phyloP scores from a whole-genome alignment of 2,113 vertebrate species.

The Silurus asotus region DNA sequence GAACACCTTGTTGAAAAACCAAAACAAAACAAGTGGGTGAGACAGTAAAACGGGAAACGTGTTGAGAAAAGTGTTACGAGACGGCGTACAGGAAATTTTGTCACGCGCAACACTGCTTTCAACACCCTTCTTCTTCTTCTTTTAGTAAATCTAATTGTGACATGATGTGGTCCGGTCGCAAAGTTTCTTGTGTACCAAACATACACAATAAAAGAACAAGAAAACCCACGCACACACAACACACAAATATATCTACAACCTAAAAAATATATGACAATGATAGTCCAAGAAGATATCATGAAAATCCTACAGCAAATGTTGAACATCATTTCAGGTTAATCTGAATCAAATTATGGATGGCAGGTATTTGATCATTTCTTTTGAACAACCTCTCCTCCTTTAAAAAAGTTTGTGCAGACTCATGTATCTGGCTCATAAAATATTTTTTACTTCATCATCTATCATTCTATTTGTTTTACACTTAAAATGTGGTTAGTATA shows the following conservation, averaged over 20 bases:
- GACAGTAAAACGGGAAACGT: not conserved
- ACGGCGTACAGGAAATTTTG: conserved; percentile 41
- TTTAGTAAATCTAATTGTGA: conserved; percentile 25
- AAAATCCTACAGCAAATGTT: no score
- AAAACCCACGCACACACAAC: conserved; percentile 27
- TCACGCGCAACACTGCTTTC: conserved; percentile 14
- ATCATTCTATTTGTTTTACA: not conserved
- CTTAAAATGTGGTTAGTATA: not conserved
- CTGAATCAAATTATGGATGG: not conserved
- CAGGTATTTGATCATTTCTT: not conserved
- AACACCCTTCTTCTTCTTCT: conserved; percentile 33
- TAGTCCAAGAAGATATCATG: no score
- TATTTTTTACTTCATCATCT: not conserved
- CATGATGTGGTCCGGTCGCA: not conserved
- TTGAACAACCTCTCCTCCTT: not conserved
- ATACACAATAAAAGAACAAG: not conserved
- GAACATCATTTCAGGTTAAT: no score
- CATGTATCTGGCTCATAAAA: not conserved
- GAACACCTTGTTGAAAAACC: no score
- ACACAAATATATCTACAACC: not conserved
- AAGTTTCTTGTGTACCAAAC: not conserved
- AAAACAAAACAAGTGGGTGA: conserved; percentile 1
- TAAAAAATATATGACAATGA: no score
- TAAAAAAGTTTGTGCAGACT: not conserved
- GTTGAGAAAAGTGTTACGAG: conserved; percentile 39